These are phyloP conservation scores for Diadumene lineata DNA, from an alignment of 92 coral and sea anemone genomes.

Conservation along the genomic window DNA sequence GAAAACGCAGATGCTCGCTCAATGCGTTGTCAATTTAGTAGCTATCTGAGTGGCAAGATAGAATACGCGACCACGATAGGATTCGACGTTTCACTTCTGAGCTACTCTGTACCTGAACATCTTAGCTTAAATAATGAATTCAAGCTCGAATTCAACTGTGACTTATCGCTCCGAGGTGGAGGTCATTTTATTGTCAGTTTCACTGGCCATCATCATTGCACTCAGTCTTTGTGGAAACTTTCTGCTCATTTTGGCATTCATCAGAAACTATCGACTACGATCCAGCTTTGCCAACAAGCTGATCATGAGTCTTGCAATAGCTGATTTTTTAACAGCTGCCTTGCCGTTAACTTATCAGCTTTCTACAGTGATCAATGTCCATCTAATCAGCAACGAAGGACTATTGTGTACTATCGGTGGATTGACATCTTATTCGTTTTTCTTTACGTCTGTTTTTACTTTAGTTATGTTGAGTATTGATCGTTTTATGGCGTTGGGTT, in stretches of 20 bases:
- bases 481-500: constrained; percentile 49
- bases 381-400: constrained; percentile 35
- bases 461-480: constrained; percentile 55
- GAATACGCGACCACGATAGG: no score
- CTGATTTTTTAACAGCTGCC: constrained; percentile 38
- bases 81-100: no score
- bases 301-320: constrained; percentile 41
- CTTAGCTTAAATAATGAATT: background rate
- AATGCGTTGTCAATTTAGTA: no score
- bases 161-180: constrained; percentile 28
- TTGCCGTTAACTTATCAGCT: constrained; percentile 42
- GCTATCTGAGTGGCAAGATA: no score
- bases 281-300: constrained; percentile 37
- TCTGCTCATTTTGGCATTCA: constrained; percentile 32
- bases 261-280: constrained; percentile 15
- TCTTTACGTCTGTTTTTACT: constrained; percentile 37
- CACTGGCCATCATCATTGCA: constrained; percentile 28
- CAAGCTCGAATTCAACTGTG: background rate
- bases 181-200: constrained; percentile 9
- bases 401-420: constrained; percentile 37
- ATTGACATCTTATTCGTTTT: constrained; percentile 50
- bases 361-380: constrained; percentile 19
- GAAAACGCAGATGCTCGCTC: no score
- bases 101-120: no score
- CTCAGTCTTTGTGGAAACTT: constrained; percentile 38